Conservation (phyloP, 2,888 invertebrate genomes). For the Latheticus oryzae region DNA sequence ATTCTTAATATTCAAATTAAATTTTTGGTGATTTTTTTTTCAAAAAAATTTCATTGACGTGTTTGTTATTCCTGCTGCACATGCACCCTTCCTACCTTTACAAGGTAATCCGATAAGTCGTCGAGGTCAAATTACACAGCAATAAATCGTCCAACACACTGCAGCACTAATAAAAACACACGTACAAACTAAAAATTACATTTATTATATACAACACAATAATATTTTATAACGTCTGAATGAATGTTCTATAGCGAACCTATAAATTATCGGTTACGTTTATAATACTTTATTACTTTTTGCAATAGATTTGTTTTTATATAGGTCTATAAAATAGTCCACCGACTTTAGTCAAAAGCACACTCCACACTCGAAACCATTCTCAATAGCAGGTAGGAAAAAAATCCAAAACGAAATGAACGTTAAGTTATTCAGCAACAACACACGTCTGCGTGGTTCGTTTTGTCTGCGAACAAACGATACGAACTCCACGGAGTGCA, state of each 20-base stretch:
- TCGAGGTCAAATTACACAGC: conserved; percentile 13
- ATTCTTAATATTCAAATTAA: too few species aligned
- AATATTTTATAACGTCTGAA: too few species aligned
- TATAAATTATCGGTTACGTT: too few species aligned
- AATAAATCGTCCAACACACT: conserved; percentile 25
- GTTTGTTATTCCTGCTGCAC: too few species aligned
- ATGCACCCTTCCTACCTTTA: conserved; percentile 26
- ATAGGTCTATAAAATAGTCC: too few species aligned
- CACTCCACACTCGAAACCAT: conserved; percentile 1
- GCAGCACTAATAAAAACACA: conserved; percentile 15
- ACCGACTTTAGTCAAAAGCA: not conserved
- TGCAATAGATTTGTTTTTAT: too few species aligned
- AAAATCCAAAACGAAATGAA: not conserved
- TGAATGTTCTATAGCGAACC: too few species aligned
- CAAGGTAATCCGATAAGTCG: conserved; percentile 26
- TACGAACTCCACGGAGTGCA: conserved; percentile 20
- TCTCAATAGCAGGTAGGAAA: not conserved
- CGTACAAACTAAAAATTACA: conserved; percentile 7
- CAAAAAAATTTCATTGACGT: too few species aligned
- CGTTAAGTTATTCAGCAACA: not conserved
- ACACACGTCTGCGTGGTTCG: not conserved
- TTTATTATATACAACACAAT: conserved; percentile 13
- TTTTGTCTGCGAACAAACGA: conserved; percentile 11
- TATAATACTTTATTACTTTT: too few species aligned
- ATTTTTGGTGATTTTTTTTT: too few species aligned